These are phyloP conservation scores for Hippocampus abdominalis DNA, from an alignment of 2,113 vertebrate species.

Conservation along the genomic window DNA sequence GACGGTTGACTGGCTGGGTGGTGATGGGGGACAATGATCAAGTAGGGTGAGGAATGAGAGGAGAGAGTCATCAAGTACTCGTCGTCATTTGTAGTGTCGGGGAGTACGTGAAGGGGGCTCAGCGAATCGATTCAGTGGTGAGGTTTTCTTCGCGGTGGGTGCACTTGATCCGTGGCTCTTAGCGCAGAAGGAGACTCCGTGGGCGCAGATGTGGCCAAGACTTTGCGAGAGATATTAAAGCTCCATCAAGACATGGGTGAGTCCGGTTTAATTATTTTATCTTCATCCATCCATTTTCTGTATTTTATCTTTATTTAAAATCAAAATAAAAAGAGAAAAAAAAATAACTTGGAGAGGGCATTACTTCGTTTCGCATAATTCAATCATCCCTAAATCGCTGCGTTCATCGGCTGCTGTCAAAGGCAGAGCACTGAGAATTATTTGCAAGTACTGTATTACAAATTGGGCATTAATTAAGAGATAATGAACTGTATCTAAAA, in stretches of 20 bases:
- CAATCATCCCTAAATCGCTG: neutral
- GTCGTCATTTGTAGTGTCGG: neutral
- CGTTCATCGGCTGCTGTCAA: neutral
- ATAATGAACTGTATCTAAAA: neutral
- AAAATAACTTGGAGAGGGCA: neutral
- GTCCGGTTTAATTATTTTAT: neutral
- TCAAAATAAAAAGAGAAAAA: neutral
- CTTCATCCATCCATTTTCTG: no score
- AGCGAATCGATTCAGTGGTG: neutral
- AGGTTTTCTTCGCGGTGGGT: neutral
- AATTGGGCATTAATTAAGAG: neutral
- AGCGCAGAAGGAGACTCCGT: neutral
- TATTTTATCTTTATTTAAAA: neutral
- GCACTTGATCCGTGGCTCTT: neutral
- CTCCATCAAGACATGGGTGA: neutral
- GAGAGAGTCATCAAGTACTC: neutral
- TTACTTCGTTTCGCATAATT: neutral
- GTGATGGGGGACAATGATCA: neutral
- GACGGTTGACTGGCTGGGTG: neutral
- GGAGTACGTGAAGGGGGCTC: neutral
- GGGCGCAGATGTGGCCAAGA: neutral
- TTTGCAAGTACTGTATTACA: neutral
- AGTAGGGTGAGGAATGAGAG: neutral
- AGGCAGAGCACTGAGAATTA: neutral
- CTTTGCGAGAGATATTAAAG: neutral